A percentile compares a stretch with the other conserved stretches of the same genome.
Evolutionary conservation across 2,113 vertebrate genomes (phyloP).

Genomic region (Alligator mississippiensis): DNA sequence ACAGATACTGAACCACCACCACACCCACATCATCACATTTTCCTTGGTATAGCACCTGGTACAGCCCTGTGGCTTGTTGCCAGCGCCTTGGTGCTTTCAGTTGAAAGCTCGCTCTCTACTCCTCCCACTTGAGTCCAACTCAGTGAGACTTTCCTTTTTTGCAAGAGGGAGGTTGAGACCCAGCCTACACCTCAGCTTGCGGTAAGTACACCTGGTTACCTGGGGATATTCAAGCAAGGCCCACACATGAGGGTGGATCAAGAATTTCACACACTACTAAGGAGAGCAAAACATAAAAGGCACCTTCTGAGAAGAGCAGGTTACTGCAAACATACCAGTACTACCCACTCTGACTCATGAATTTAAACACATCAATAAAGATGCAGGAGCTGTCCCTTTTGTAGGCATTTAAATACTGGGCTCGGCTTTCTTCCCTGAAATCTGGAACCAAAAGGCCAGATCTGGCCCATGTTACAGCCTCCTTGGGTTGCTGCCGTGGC

Average conservation of each 20-base stretch:
- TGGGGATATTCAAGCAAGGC: constrained; percentile 38
- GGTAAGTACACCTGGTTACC: not conserved
- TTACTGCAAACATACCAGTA: constrained; percentile 29
- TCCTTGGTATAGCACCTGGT: not conserved
- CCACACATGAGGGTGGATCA: not conserved
- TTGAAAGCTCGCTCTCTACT: constrained; percentile 5
- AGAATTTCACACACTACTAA: not conserved
- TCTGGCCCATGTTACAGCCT: accelerated
- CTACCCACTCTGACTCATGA: constrained; percentile 55
- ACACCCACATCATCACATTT: constrained; percentile 15
- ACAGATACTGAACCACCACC: not conserved
- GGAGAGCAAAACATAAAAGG: constrained; percentile 56
- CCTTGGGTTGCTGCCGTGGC: accelerated
- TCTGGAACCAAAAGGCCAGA: not conserved
- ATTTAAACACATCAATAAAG: constrained; percentile 64
- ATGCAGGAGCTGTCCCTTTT: not conserved
- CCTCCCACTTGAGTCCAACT: constrained; percentile 38
- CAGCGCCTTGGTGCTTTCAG: not conserved
- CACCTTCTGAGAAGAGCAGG: constrained; percentile 46
- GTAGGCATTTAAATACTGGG: constrained; percentile 1
- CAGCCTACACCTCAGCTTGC: constrained; percentile 4
- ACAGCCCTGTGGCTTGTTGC: not conserved
- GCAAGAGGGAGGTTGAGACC: not conserved
- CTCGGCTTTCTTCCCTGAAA: not conserved
- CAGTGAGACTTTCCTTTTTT: not conserved